Percentiles rank a stretch among this genome's conserved stretches.
Evolutionary conservation across 2,113 vertebrate species (phyloP).

Genomic region (Platichthys flesus): DNA sequence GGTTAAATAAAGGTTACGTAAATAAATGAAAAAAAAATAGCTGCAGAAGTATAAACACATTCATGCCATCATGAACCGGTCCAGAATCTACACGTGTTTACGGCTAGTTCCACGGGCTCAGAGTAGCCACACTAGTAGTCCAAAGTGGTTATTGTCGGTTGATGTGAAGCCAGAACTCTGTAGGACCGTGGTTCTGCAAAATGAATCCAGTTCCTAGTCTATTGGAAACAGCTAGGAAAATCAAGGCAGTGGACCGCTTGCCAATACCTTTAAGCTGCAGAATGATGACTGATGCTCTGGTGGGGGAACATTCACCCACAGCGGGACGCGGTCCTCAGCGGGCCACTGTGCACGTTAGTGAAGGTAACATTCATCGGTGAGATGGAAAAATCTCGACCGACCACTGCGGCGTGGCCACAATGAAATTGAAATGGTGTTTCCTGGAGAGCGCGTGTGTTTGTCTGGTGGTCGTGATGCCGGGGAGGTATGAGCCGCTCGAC

Average conservation of each 20-base stretch:
- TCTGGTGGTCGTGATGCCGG: conserved; percentile 2
- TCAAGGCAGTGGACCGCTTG: conserved; percentile 50
- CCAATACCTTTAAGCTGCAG: conserved; percentile 56
- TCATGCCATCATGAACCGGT: conserved; percentile 53
- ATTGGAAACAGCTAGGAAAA: conserved; percentile 62
- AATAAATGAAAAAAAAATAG: conserved; percentile 21
- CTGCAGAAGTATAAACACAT: conserved; percentile 66
- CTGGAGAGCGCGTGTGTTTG: conserved; percentile 8
- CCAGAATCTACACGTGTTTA: conserved; percentile 44
- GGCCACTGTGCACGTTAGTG: conserved; percentile 33
- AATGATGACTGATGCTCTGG: conserved; percentile 44
- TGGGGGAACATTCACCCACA: conserved; percentile 26
- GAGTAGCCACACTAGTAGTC: conserved; percentile 50
- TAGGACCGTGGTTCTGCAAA: conserved; percentile 61
- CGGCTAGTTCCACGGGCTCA: conserved; percentile 51
- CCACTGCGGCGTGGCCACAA: conserved; percentile 7
- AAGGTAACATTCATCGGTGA: conserved; percentile 25
- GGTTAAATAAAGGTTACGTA: conserved; percentile 6
- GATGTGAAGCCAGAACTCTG: conserved; percentile 66
- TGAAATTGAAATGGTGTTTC: conserved; percentile 1
- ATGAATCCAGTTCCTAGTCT: conserved; percentile 54
- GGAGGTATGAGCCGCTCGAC: not conserved
- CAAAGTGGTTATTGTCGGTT: conserved; percentile 49
- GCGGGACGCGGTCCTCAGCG: conserved; percentile 10
- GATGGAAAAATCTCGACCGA: conserved; percentile 6